Conservation (phyloP, 1,140 invertebrate species). For the Carcinoscorpius rotundicauda region DNA sequence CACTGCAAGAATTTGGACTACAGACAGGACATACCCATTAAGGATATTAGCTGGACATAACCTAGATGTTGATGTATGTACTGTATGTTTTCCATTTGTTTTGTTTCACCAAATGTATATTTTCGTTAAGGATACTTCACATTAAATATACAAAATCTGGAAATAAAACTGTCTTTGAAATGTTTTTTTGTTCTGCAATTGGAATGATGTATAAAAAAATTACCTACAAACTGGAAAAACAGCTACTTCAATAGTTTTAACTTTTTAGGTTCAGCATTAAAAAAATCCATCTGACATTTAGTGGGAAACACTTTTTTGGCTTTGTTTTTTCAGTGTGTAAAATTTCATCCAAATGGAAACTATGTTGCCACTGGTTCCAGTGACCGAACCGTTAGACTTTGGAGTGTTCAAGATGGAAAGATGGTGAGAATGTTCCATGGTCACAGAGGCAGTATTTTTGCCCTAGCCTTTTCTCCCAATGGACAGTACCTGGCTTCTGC, state of each 20-base stretch:
- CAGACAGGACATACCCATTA: constrained; percentile 61
- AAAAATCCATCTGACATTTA: too few relatives aligned
- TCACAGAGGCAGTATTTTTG: constrained; percentile 45
- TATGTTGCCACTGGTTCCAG: constrained; percentile 61
- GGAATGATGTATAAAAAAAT: too few relatives aligned
- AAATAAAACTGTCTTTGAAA: too few relatives aligned
- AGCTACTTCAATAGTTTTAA: too few relatives aligned
- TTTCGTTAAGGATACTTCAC: too few relatives aligned
- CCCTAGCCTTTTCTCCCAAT: constrained; percentile 53
- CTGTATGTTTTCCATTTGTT: too few relatives aligned
- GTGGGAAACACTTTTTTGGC: constrained; percentile 3
- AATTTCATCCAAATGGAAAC: constrained; percentile 68
- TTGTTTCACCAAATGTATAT: too few relatives aligned
- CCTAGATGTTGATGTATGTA: constrained; percentile 61
- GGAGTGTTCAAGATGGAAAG: constrained; percentile 49
- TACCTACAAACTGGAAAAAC: too few relatives aligned
- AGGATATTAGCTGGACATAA: constrained; percentile 70
- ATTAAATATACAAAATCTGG: too few relatives aligned
- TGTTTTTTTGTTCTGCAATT: too few relatives aligned
- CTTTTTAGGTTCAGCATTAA: too few relatives aligned
- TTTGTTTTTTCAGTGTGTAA: constrained; percentile 44
- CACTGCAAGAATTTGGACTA: constrained; percentile 72
- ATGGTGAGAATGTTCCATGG: constrained; percentile 41
- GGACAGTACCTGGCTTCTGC: constrained; percentile 54
- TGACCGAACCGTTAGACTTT: constrained; percentile 61